These are phyloP conservation scores for Brachypterus glaber DNA, from an alignment of 2,888 invertebrate species.

Conservation along the genomic window DNA sequence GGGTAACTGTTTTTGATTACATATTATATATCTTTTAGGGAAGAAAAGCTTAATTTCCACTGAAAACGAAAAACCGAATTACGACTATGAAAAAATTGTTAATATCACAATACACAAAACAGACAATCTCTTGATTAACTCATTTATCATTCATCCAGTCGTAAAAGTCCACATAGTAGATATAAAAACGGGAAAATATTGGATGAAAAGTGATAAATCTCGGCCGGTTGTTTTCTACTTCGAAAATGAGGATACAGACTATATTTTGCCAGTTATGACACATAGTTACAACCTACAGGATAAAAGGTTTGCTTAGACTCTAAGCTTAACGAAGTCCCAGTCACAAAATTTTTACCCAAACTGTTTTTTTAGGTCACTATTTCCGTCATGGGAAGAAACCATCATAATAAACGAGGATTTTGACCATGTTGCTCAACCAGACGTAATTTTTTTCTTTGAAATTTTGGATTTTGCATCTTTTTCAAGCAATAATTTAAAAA, in stretches of 20 bases:
- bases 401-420: conserved; percentile 53
- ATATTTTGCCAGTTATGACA: conserved; percentile 52
- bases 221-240: conserved; percentile 43
- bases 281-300: conserved; percentile 50
- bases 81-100: conserved; percentile 36
- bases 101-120: conserved; percentile 48
- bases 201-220: conserved; percentile 41
- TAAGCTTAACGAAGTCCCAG: neutral
- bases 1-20: no score
- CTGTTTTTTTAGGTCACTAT: conserved; percentile 24
- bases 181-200: conserved; percentile 45
- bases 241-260: conserved; percentile 39
- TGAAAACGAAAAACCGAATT: conserved; percentile 8
- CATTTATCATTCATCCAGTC: conserved; percentile 51
- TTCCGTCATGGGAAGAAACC: conserved; percentile 57
- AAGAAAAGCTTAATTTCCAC: neutral
- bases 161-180: conserved; percentile 54
- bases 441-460: conserved; percentile 41
- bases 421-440: conserved; percentile 32
- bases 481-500: conserved; percentile 5
- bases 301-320: conserved; percentile 38
- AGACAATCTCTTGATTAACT: conserved; percentile 50
- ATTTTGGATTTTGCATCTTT: conserved; percentile 36
- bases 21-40: no score
- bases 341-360: no score